Percentiles rank a stretch among this genome's conserved stretches.
Conservation (phyloP, 1,140 invertebrate genomes). For the Ganaspis sp. region DNA sequence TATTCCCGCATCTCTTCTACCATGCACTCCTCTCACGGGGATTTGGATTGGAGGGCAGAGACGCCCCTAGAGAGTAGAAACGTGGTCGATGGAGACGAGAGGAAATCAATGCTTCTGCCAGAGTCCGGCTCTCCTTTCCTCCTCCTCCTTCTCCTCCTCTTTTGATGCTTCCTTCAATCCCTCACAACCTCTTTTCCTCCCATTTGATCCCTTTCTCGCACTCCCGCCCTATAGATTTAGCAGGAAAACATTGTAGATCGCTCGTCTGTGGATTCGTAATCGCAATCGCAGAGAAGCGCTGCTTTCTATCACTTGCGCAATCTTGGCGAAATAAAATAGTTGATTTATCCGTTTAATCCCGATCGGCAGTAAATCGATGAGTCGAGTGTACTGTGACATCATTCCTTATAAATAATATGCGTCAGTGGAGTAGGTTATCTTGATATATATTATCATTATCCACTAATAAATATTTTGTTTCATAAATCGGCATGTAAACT, state of each 20-base stretch:
- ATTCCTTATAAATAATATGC: constrained; percentile 1
- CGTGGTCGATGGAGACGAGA: constrained; percentile 74
- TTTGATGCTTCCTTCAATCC: constrained; percentile 8
- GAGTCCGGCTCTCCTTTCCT: constrained; percentile 61
- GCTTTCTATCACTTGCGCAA: not conserved
- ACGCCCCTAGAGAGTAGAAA: constrained; percentile 64
- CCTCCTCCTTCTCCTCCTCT: constrained; percentile 37
- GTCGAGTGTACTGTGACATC: constrained; percentile 14
- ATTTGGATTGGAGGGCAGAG: constrained; percentile 69
- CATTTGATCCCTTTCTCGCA: constrained; percentile 10
- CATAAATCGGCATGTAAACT: no score
- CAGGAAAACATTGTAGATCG: not conserved
- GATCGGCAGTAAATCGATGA: constrained; percentile 27
- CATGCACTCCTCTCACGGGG: constrained; percentile 62
- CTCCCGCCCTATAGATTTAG: not conserved
- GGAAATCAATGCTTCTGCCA: constrained; percentile 75
- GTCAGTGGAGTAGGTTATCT: not conserved
- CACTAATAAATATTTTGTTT: not conserved
- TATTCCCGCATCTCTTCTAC: constrained; percentile 30
- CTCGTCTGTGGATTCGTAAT: constrained; percentile 12
- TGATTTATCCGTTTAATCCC: constrained; percentile 27
- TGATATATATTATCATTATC: not conserved
- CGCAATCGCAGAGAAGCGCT: not conserved
- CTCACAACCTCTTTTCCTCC: constrained; percentile 37
- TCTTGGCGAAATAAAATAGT: constrained; percentile 28